Evolutionary conservation across 1,140 invertebrate genomes (phyloP).

Genomic region (Sminthurinus signatus): DNA sequence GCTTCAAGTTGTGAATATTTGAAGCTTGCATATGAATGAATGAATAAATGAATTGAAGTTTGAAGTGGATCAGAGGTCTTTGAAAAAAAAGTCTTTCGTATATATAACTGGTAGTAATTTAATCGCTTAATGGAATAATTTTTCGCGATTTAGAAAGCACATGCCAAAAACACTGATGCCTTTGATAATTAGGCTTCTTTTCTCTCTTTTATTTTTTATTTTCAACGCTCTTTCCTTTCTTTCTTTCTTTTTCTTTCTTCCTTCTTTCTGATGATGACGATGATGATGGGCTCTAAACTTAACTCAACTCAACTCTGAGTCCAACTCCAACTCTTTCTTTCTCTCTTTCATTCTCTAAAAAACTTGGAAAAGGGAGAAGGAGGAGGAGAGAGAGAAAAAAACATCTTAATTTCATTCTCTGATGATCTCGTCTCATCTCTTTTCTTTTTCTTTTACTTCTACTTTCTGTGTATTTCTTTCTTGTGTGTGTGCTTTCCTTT

Average conservation of each 20-base stretch:
- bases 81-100: slow-evolving; percentile 26
- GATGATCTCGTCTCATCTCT: slow-evolving; percentile 22
- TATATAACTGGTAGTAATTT: no score
- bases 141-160: slow-evolving; percentile 39
- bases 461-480: background rate
- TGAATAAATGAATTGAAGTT: no score
- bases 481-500: background rate
- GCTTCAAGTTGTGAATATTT: slow-evolving; percentile 6
- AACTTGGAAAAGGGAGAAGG: background rate
- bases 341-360: background rate
- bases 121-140: slow-evolving; percentile 42
- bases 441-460: background rate
- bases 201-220: slow-evolving; percentile 30
- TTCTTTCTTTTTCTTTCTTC: no score
- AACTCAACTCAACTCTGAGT: no score
- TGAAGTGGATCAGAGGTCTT: slow-evolving; percentile 21
- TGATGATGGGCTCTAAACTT: slow-evolving; percentile 21
- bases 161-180: slow-evolving; percentile 42
- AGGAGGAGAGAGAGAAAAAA: slow-evolving; percentile 14
- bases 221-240: no score
- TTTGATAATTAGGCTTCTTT: slow-evolving; percentile 41
- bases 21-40: slow-evolving; percentile 12
- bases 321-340: no score
- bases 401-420: slow-evolving; percentile 36
- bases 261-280: no score